phyloP scores from a whole-genome alignment of 2,113 vertebrate genomes.

The Spermophilus dauricus region DNA sequence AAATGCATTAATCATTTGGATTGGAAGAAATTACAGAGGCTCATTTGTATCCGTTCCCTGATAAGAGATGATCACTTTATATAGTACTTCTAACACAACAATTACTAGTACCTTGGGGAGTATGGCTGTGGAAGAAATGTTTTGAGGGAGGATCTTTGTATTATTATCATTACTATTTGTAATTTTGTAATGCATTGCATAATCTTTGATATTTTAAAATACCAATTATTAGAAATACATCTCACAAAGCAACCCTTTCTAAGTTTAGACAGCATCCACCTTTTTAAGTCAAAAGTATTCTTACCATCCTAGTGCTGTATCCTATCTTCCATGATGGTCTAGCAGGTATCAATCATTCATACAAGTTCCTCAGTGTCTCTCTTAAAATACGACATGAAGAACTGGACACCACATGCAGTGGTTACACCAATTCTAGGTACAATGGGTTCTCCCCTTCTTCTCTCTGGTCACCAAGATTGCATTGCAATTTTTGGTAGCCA shows the following conservation, averaged over 20 bases:
- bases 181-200: background rate
- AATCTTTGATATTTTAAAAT: slow-evolving; percentile 15
- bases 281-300: background rate
- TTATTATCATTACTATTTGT: background rate
- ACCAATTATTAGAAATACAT: background rate
- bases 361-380: background rate
- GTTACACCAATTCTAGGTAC: background rate
- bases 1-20: slow-evolving; percentile 18
- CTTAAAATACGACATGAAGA: background rate
- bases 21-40: background rate
- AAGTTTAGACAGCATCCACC: background rate
- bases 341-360: background rate
- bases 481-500: background rate
- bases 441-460: background rate
- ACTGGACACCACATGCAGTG: background rate
- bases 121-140: background rate
- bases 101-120: background rate
- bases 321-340: background rate
- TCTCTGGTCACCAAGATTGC: background rate
- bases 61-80: background rate
- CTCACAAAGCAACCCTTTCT: background rate
- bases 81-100: background rate
- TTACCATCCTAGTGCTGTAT: background rate
- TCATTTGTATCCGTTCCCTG: background rate
- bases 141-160: background rate